Evolutionary conservation across 2,113 vertebrate species (phyloP).

Genomic region (Ptychochromis oligacanthus): DNA sequence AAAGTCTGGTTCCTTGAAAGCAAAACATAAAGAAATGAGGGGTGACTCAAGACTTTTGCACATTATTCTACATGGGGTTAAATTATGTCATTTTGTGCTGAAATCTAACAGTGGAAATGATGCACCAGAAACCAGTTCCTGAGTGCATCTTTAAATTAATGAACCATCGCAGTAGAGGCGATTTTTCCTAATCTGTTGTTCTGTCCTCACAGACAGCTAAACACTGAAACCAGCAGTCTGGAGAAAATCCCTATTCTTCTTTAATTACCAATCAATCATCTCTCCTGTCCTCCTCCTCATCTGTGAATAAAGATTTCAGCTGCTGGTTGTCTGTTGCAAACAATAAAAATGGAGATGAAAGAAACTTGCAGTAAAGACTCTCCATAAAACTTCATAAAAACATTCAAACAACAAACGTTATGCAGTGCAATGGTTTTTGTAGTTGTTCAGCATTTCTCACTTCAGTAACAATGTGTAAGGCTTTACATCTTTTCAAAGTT

Average conservation of each 20-base stretch:
- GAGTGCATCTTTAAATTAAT: slow-evolving; percentile 9
- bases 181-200: neutral
- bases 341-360: neutral
- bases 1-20: too few species aligned
- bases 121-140: neutral
- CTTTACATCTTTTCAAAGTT: neutral
- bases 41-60: too few species aligned
- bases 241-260: slow-evolving; percentile 17
- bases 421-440: too few species aligned
- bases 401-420: neutral
- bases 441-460: neutral
- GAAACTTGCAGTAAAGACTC: neutral
- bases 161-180: neutral
- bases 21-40: too few species aligned
- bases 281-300: neutral
- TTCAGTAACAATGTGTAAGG: neutral
- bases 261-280: neutral
- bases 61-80: too few species aligned
- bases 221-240: slow-evolving; percentile 24
- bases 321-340: neutral
- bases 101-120: neutral
- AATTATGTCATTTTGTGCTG: neutral
- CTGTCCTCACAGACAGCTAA: slow-evolving; percentile 1
- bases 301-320: slow-evolving; percentile 14
- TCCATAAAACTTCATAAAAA: neutral